Conservation (phyloP, 2,888 invertebrate genomes). For the Aspidiotus destructor region DNA sequence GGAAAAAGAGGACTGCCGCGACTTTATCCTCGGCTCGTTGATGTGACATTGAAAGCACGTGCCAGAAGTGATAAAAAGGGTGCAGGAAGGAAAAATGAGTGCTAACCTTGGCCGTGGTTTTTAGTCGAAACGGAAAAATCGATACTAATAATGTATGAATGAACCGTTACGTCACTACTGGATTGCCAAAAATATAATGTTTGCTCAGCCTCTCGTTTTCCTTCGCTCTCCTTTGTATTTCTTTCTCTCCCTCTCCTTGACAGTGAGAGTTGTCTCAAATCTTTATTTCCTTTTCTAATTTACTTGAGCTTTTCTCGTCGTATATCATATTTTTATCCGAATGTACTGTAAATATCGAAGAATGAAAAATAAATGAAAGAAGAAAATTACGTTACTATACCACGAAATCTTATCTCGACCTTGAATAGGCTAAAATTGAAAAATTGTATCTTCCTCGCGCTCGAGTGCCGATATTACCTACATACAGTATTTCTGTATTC, state of each 20-base stretch:
- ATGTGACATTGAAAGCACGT: conserved; percentile 32
- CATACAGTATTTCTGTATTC: too few species aligned
- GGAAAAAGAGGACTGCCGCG: neutral
- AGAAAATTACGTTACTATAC: too few species aligned
- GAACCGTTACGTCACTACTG: conserved; percentile 27
- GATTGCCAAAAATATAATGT: conserved; percentile 11
- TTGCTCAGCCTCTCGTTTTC: neutral
- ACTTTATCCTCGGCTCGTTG: neutral
- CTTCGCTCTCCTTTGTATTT: neutral
- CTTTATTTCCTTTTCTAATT: too few species aligned
- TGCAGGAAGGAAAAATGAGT: conserved; percentile 22
- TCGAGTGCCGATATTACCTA: too few species aligned
- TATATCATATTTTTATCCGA: too few species aligned
- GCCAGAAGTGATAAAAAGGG: conserved; percentile 24
- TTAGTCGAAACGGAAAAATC: conserved; percentile 7
- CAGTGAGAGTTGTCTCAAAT: neutral
- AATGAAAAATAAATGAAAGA: too few species aligned
- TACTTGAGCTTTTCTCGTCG: too few species aligned
- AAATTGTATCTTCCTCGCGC: too few species aligned
- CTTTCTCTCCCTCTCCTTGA: neutral
- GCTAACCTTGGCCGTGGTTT: conserved; percentile 28
- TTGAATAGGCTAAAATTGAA: too few species aligned
- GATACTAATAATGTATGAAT: conserved; percentile 29
- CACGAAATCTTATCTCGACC: too few species aligned
- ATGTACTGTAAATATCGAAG: too few species aligned